A percentile compares a stretch with the other conserved stretches of the same genome.
phyloP scores from a whole-genome alignment of 2,113 vertebrate species.

The Odontesthes bonariensis region DNA sequence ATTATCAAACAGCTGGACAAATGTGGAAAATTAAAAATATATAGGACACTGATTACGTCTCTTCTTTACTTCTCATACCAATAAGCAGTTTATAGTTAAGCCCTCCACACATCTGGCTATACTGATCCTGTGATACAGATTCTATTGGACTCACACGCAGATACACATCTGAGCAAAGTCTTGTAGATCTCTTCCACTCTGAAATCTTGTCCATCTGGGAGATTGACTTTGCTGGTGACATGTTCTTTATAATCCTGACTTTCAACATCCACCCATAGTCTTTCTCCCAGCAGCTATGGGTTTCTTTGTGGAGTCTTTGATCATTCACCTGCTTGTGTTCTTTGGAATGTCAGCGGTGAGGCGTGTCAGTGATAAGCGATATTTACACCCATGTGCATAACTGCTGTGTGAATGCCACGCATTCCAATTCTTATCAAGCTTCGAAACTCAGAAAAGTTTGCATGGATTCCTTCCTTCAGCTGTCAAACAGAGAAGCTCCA shows the following conservation, averaged over 20 bases:
- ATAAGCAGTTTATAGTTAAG: conserved; percentile 38
- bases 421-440: conserved; percentile 28
- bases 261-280: conserved; percentile 15
- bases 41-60: conserved; percentile 8
- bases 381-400: neutral
- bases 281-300: conserved; percentile 2
- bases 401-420: neutral
- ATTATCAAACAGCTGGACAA: neutral
- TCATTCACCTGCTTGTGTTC: conserved; percentile 15
- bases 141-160: conserved; percentile 23
- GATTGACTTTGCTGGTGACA: conserved; percentile 46
- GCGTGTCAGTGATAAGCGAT: conserved; percentile 11
- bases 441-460: conserved; percentile 23
- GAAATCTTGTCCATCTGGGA: conserved; percentile 58
- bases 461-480: conserved; percentile 40
- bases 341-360: conserved; percentile 6
- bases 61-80: conserved; percentile 18
- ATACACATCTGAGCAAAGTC: conserved; percentile 27
- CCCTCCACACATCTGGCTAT: conserved; percentile 59
- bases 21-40: neutral
- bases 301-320: conserved; percentile 26
- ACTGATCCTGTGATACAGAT: conserved; percentile 58
- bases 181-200: conserved; percentile 24
- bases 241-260: conserved; percentile 55
- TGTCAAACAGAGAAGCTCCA: conserved; percentile 11